A percentile compares a stretch with the other conserved stretches of the same genome.
These are phyloP conservation scores for Trematomus loennbergii DNA, from an alignment of 2,113 vertebrate species.

Conservation along the genomic window DNA sequence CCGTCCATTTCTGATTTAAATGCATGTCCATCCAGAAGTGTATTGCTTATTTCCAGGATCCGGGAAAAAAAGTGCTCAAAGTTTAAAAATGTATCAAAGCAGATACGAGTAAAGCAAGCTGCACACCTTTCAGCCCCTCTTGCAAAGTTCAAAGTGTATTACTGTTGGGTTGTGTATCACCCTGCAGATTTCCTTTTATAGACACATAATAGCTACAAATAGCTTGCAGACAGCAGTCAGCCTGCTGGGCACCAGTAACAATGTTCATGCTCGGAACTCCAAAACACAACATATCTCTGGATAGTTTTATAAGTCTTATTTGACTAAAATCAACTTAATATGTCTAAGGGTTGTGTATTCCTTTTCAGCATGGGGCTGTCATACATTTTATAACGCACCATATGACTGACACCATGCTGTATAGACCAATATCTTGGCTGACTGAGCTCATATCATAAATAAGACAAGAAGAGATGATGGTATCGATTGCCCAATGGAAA, in stretches of 20 bases:
- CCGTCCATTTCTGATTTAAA: slow-evolving; percentile 56
- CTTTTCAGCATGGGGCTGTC: not conserved
- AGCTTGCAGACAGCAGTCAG: slow-evolving; percentile 85
- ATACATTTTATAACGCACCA: not conserved
- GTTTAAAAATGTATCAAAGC: slow-evolving; percentile 30
- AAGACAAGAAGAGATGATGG: not conserved
- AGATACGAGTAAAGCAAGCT: not conserved
- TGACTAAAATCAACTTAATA: slow-evolving; percentile 4
- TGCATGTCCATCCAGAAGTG: slow-evolving; percentile 6
- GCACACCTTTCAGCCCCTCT: slow-evolving; percentile 75
- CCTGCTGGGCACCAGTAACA: slow-evolving; percentile 86
- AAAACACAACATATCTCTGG: slow-evolving; percentile 1
- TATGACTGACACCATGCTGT: not conserved
- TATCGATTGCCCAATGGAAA: not conserved
- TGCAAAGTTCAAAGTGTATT: slow-evolving; percentile 80
- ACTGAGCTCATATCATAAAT: not conserved
- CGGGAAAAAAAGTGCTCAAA: not conserved
- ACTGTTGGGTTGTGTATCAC: slow-evolving; percentile 50
- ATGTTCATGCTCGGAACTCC: slow-evolving; percentile 50
- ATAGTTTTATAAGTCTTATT: not conserved
- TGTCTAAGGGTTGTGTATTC: not conserved
- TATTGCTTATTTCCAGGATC: slow-evolving; percentile 11
- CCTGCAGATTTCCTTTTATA: slow-evolving; percentile 94
- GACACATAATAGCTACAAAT: slow-evolving; percentile 90
- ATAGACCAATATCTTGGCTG: slow-evolving; percentile 9